Base-by-base conservation (phyloP, 1,140 invertebrate species). In the Tetranychus urticae region DNA sequence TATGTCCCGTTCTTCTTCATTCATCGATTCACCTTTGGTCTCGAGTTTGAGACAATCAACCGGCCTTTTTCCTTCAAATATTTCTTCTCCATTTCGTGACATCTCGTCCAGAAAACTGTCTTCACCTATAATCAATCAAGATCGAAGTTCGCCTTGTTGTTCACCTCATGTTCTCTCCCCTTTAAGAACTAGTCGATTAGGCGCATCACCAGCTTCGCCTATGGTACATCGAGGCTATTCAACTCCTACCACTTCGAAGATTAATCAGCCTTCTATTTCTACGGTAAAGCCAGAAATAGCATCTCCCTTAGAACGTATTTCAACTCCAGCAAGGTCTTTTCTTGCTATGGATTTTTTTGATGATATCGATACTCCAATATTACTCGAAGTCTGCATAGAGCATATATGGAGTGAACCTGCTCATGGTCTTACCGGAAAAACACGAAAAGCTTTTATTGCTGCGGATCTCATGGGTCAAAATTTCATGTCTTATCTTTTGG, bases 311-410 rank as follows among this genome's bases (percentile, higher is more conserved):
- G n/a, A 47, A 37, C 23, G 47, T 58, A 34, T 55, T 47, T 14
- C 33, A n/a, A 58, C 3, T 61, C 48, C 14, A 8, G 6, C 37
- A 14, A 12, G 54, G 35, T n/a, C 31, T 4, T 36, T 33, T 36
- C 56, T 62, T 5, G 34, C 42, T 1, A 34, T 58, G 7, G 54
- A 63, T 45, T 62, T 67, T 52, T 58, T 61, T 35, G 61, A 66
- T n/a, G 69, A 70, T 35, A 70, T 73, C 45, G 76, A 80, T 3
- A 79, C 84, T 65, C 84, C 85, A 4, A 72, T 88, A 14, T 82
- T 81, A 62, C 87, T 88, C 1, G 82, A 86, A 66, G 75, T 90
- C 57, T 90, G 86, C 70, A 74, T 92, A 31, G 88, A 92, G 68
- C 82, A 86, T 66, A 74, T 90, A 23, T 92, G 88, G 88, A 85